Evolutionary conservation across 2,113 vertebrate species (phyloP).

Genomic region (Pyrgilauda ruficollis): DNA sequence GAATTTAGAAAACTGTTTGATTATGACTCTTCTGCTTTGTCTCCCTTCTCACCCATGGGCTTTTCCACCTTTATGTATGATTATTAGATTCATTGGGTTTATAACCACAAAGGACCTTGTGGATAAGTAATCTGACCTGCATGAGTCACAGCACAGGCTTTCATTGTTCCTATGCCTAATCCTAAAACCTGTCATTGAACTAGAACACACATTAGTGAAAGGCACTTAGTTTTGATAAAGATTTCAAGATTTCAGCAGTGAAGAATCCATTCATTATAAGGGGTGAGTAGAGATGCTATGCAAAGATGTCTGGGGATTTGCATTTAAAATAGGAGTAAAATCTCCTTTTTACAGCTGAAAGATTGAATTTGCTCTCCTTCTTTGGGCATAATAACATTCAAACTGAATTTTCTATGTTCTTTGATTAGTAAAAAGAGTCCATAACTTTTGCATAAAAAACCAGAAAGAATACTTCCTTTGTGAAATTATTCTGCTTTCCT

Average conservation of each 20-base stretch:
- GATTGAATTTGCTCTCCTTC: constrained; percentile 37
- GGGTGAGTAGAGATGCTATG: neutral
- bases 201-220: neutral
- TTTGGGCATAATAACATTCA: constrained; percentile 40
- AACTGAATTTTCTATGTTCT: constrained; percentile 52
- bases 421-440: constrained; percentile 25
- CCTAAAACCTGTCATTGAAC: constrained; percentile 9
- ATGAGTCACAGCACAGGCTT: neutral
- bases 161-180: neutral
- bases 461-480: constrained; percentile 30
- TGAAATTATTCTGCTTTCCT: constrained; percentile 37
- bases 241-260: constrained; percentile 45
- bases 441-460: neutral
- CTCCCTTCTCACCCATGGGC: neutral
- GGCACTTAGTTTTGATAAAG: constrained; percentile 21
- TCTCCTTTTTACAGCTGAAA: constrained; percentile 33
- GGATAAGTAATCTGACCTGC: constrained; percentile 11
- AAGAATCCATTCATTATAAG: constrained; percentile 35
- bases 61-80: constrained; percentile 1
- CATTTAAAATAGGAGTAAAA: constrained; percentile 50
- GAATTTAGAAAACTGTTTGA: neutral
- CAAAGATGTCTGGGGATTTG: constrained; percentile 44
- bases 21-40: neutral
- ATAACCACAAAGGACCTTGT: neutral
- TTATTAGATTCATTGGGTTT: neutral